Evolutionary conservation across 2,113 vertebrate species (phyloP).

Genomic region (Toxotes jaculatrix): DNA sequence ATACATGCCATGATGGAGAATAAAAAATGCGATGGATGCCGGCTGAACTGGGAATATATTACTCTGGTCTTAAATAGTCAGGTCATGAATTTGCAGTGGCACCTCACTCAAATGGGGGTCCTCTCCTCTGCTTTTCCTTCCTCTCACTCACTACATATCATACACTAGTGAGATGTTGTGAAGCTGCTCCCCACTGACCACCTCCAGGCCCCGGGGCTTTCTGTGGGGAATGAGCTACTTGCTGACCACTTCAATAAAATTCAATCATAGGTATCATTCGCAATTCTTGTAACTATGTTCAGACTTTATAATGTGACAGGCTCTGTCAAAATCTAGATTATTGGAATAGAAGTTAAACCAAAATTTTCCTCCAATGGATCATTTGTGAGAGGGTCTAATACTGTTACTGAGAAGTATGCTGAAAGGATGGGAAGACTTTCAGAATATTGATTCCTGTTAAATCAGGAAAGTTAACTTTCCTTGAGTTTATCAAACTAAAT

Average conservation of each 20-base stretch:
- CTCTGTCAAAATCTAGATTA: conserved; percentile 77
- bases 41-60: conserved; percentile 58
- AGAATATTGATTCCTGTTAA: conserved; percentile 70
- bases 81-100: conserved; percentile 70
- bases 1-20: conserved; percentile 28
- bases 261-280: conserved; percentile 77
- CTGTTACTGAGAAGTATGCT: conserved; percentile 55
- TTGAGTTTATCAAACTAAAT: conserved; percentile 63
- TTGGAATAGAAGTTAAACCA: conserved; percentile 74
- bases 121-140: conserved; percentile 49
- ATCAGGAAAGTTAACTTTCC: conserved; percentile 77
- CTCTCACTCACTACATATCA: conserved; percentile 40
- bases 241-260: conserved; percentile 82
- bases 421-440: conserved; percentile 57
- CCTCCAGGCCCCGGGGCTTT: conserved; percentile 72
- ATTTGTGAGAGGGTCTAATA: conserved; percentile 66
- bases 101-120: conserved; percentile 56
- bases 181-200: conserved; percentile 73
- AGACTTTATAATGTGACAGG: conserved; percentile 83
- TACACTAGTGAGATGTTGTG: conserved; percentile 62
- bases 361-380: conserved; percentile 70
- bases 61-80: conserved; percentile 60
- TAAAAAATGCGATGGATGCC: conserved; percentile 13
- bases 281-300: conserved; percentile 80
- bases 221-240: conserved; percentile 77